Conservation (phyloP, 2,888 invertebrate species). For the Himalopsyche japonica region DNA sequence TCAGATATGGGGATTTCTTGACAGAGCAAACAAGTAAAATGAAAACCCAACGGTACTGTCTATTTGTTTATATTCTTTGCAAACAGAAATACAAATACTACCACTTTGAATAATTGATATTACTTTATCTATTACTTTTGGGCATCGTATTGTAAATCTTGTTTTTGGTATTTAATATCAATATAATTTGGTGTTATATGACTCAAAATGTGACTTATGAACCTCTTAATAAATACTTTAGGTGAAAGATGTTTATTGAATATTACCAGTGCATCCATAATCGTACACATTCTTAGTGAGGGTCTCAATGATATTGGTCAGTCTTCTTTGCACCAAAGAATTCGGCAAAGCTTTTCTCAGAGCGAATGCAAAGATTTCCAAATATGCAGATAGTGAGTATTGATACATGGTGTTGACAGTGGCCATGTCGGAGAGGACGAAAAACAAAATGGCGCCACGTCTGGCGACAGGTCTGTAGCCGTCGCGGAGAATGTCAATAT, state of each 20-base stretch:
- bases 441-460: conserved; percentile 87
- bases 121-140: too few species aligned
- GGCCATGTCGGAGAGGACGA: conserved; percentile 88
- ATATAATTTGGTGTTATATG: too few species aligned
- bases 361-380: conserved; percentile 82
- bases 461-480: conserved; percentile 85
- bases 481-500: conserved; percentile 82
- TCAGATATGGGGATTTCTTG: too few species aligned
- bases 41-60: too few species aligned
- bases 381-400: conserved; percentile 82
- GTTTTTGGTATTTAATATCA: too few species aligned
- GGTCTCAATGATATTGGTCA: conserved; percentile 81
- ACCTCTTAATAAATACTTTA: too few species aligned
- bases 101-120: too few species aligned
- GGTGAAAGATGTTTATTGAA: neutral
- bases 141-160: too few species aligned
- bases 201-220: too few species aligned
- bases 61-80: too few species aligned
- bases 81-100: too few species aligned
- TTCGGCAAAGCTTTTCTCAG: conserved; percentile 83
- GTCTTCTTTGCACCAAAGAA: conserved; percentile 70
- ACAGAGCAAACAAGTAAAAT: too few species aligned
- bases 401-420: conserved; percentile 90
- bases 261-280: conserved; percentile 81
- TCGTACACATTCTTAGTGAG: conserved; percentile 87